phyloP scores from a whole-genome alignment of 2,888 invertebrate species.

The Euphydryas editha region DNA sequence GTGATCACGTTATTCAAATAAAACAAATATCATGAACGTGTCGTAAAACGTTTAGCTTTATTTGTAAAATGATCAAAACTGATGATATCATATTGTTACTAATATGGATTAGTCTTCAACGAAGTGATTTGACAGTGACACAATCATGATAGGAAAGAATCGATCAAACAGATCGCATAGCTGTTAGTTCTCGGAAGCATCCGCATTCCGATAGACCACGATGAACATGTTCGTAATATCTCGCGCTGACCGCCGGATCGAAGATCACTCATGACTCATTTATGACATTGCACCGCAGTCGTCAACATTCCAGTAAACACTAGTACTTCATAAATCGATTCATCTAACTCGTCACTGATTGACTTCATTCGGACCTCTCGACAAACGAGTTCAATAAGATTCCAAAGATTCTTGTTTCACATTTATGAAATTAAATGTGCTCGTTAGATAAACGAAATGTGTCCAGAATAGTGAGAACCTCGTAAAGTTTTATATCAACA shows the following conservation, averaged over 20 bases:
- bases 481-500: neutral
- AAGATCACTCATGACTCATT: conserved; percentile 67
- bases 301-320: conserved; percentile 73
- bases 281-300: conserved; percentile 72
- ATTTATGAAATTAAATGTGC: conserved; percentile 11
- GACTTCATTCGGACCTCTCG: conserved; percentile 52
- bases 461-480: conserved; percentile 11
- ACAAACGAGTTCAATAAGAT: conserved; percentile 52
- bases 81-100: neutral
- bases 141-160: conserved; percentile 48
- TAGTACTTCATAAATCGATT: conserved; percentile 58
- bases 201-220: conserved; percentile 77
- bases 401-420: conserved; percentile 37
- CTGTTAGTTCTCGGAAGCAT: conserved; percentile 69
- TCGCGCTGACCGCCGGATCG: conserved; percentile 53
- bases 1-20: neutral
- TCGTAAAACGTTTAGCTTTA: neutral
- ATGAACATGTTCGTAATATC: conserved; percentile 75
- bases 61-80: neutral
- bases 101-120: neutral
- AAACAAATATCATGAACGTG: neutral
- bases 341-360: conserved; percentile 47
- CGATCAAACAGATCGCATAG: conserved; percentile 55
- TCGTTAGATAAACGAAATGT: conserved; percentile 4
- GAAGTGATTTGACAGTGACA: conserved; percentile 47